Percentiles rank a stretch among this genome's conserved stretches.
Evolutionary conservation across 2,888 invertebrate species (phyloP).

Genomic region (Phoronis australis): DNA sequence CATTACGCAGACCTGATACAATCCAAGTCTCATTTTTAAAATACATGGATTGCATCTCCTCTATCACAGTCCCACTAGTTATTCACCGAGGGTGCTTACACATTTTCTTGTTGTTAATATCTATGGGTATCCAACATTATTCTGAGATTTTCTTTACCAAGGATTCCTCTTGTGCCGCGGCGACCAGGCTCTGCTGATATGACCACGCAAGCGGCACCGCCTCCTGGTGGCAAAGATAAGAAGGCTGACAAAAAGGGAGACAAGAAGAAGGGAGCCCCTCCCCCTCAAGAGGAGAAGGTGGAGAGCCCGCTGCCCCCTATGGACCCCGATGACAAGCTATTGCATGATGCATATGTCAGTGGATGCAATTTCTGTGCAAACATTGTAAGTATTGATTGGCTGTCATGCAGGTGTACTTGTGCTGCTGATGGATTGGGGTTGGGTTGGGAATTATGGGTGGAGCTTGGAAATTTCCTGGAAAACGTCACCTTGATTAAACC

Average conservation of each 20-base stretch:
- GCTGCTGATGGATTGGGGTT: no score
- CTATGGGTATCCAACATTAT: neutral
- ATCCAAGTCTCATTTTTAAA: no score
- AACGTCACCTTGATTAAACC: no score
- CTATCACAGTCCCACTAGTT: no score
- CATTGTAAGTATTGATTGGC: slow-evolving; percentile 46
- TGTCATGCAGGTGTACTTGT: no score
- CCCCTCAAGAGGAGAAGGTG: slow-evolving; percentile 21
- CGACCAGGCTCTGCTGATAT: slow-evolving; percentile 41
- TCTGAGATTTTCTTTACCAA: slow-evolving; percentile 11
- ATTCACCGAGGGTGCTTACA: no score
- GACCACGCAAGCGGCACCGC: slow-evolving; percentile 32
- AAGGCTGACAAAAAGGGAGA: slow-evolving; percentile 20
- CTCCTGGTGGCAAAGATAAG: slow-evolving; percentile 26
- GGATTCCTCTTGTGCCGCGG: slow-evolving; percentile 47
- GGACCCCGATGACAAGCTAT: slow-evolving; percentile 45
- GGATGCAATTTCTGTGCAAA: slow-evolving; percentile 29
- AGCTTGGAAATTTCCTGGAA: no score
- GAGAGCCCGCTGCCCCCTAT: slow-evolving; percentile 39
- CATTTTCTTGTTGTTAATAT: neutral
- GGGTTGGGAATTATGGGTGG: no score
- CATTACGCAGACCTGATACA: no score
- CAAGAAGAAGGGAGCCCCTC: slow-evolving; percentile 24
- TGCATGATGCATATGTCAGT: slow-evolving; percentile 37
- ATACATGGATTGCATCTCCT: no score